phyloP scores from a whole-genome alignment of 2,888 invertebrate species.

The Cephus sareptanus region DNA sequence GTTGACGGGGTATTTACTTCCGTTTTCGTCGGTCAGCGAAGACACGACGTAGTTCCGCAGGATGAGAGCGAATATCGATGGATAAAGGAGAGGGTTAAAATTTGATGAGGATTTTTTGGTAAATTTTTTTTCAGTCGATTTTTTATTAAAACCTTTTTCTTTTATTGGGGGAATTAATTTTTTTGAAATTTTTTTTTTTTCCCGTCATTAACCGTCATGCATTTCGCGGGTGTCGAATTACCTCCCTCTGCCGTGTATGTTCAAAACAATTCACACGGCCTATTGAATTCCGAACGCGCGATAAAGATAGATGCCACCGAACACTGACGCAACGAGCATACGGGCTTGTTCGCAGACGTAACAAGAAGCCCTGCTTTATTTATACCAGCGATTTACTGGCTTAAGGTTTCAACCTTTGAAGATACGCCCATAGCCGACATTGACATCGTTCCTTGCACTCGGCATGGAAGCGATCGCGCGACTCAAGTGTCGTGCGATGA shows the following conservation, averaged over 20 bases:
- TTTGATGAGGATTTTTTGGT: neutral
- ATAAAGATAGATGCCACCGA: neutral
- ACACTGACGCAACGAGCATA: neutral
- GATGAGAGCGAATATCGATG: neutral
- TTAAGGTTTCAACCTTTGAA: constrained; percentile 1
- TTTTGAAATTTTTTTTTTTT: too few species aligned
- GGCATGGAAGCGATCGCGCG: neutral
- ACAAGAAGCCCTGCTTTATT: neutral
- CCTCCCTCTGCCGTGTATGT: neutral
- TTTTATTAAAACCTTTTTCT: neutral
- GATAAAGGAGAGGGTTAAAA: neutral
- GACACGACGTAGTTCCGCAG: neutral
- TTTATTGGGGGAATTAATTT: neutral
- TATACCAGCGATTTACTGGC: constrained; percentile 3
- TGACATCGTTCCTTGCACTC: neutral
- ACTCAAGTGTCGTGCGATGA: neutral
- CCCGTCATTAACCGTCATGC: neutral
- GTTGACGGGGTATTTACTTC: neutral
- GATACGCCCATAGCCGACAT: neutral
- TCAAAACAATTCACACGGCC: neutral
- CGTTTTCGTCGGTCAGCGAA: neutral
- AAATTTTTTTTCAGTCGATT: too few species aligned
- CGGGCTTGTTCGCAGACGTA: neutral
- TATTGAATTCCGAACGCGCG: neutral
- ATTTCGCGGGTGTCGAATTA: neutral